phyloP scores from a whole-genome alignment of 2,888 invertebrate genomes.

The Octonoba sinensis region DNA sequence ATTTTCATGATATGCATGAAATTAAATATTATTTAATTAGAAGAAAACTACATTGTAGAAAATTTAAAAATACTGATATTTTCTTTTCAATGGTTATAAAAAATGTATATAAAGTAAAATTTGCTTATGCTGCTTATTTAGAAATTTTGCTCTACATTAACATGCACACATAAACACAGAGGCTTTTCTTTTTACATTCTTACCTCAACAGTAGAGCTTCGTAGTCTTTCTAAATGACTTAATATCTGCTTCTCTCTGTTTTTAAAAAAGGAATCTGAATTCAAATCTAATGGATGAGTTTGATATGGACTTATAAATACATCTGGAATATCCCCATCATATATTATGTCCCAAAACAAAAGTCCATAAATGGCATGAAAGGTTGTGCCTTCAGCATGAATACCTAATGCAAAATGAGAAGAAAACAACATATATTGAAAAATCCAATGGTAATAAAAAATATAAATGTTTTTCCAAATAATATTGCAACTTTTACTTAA shows the following conservation, averaged over 20 bases:
- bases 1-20: too few relatives aligned
- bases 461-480: neutral
- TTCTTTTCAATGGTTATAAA: too few relatives aligned
- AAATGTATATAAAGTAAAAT: too few relatives aligned
- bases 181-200: neutral
- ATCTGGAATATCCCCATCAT: constrained; percentile 75
- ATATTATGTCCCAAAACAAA: constrained; percentile 86
- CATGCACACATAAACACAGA: too few relatives aligned
- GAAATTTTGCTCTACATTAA: too few relatives aligned
- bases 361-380: constrained; percentile 78
- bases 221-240: constrained; percentile 72
- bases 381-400: constrained; percentile 82
- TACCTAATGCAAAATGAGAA: constrained; percentile 71
- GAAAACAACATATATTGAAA: neutral
- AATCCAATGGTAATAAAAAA: too few relatives aligned
- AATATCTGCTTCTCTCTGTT: constrained; percentile 78
- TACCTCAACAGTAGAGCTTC: constrained; percentile 71
- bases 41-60: neutral
- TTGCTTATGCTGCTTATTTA: too few relatives aligned
- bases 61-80: neutral
- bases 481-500: neutral
- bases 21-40: neutral
- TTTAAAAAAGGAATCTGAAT: constrained; percentile 77
- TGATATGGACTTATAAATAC: constrained; percentile 80
- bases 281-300: constrained; percentile 81